These are phyloP conservation scores for Notothenia rossii DNA, from an alignment of 2,113 vertebrate species.

Conservation along the genomic window DNA sequence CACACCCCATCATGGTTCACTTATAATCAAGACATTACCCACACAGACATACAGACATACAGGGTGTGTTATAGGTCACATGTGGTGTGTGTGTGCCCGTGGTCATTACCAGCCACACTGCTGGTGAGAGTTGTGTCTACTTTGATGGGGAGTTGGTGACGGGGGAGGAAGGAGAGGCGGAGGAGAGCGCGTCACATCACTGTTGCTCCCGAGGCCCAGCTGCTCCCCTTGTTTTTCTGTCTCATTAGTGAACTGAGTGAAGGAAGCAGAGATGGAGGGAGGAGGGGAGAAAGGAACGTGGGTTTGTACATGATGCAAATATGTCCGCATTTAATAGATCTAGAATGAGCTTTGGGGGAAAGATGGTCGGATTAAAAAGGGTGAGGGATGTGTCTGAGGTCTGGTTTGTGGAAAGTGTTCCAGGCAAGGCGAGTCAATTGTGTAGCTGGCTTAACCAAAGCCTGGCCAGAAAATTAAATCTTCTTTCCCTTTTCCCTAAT, in stretches of 20 bases:
- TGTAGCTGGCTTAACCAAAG: constrained; percentile 8
- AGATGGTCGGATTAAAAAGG: constrained; percentile 41
- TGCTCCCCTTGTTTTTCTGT: constrained; percentile 72
- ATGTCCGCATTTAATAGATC: constrained; percentile 62
- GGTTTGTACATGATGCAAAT: constrained; percentile 52
- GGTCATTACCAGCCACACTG: constrained; percentile 73
- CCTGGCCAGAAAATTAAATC: background rate
- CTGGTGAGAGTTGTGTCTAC: constrained; percentile 57
- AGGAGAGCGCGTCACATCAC: constrained; percentile 54
- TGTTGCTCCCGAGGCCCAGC: constrained; percentile 74
- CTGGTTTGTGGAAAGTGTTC: constrained; percentile 29
- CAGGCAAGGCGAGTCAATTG: constrained; percentile 7
- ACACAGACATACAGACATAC: constrained; percentile 41
- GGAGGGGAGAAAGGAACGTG: background rate
- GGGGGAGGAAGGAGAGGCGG: constrained; percentile 3
- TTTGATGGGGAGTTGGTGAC: constrained; percentile 64
- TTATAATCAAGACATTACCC: constrained; percentile 68
- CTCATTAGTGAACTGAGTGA: constrained; percentile 76
- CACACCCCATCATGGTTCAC: constrained; percentile 2
- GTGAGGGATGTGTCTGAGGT: constrained; percentile 35
- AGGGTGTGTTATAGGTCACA: constrained; percentile 57
- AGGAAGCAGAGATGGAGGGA: constrained; percentile 48
- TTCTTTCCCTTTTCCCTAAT: background rate
- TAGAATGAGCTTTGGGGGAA: constrained; percentile 39
- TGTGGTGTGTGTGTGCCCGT: constrained; percentile 19